These are phyloP conservation scores for Oasisia sp. DNA, from an alignment of 2,888 invertebrate genomes.

Conservation along the genomic window DNA sequence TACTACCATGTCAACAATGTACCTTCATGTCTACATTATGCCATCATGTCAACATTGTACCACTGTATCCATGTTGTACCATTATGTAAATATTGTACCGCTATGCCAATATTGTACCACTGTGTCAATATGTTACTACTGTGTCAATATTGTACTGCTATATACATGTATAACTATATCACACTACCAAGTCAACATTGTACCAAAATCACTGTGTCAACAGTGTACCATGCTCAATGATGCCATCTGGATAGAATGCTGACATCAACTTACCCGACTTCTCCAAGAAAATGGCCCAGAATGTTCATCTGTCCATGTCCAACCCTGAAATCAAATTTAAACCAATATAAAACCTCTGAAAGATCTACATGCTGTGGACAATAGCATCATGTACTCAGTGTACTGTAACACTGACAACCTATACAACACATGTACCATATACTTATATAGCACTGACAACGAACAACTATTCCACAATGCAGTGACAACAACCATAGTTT, in stretches of 20 bases:
- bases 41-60: not conserved
- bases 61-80: not conserved
- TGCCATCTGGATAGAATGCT: not conserved
- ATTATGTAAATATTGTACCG: too few relatives aligned
- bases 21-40: too few relatives aligned
- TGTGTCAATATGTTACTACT: too few relatives aligned
- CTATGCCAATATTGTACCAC: too few relatives aligned
- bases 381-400: not conserved
- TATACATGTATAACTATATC: too few relatives aligned
- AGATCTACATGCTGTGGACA: not conserved
- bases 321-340: constrained; percentile 62
- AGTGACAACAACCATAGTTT: too few relatives aligned
- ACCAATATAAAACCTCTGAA: not conserved
- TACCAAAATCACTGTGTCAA: not conserved
- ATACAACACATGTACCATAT: too few relatives aligned
- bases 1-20: not conserved
- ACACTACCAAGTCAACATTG: not conserved
- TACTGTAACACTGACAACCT: too few relatives aligned
- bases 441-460: too few relatives aligned
- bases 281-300: constrained; percentile 88
- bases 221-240: not conserved
- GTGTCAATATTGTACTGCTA: not conserved
- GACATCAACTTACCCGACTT: constrained; percentile 68
- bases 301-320: constrained; percentile 80
- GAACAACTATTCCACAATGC: too few relatives aligned